Percentiles rank a stretch among this genome's conserved stretches.
These are phyloP conservation scores for Echinometra lucunter DNA, from an alignment of 53 echinoderm and acorn worm genomes.

Conservation along the genomic window DNA sequence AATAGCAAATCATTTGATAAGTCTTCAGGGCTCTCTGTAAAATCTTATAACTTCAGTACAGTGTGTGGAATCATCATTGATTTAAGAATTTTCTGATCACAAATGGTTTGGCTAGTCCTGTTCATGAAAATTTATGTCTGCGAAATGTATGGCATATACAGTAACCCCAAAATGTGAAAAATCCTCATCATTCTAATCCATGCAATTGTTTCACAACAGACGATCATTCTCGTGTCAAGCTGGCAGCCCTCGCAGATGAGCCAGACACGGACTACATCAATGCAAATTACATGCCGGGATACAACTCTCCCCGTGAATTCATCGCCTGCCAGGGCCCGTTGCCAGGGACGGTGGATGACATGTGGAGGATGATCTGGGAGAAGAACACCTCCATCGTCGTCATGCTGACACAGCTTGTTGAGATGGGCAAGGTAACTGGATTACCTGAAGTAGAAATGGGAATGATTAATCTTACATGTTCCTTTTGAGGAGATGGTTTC, in stretches of 20 bases:
- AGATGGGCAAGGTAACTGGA: constrained; percentile 62
- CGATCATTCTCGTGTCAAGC: constrained; percentile 72
- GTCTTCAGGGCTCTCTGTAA: no score
- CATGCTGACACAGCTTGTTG: constrained; percentile 95
- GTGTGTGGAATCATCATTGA: no score
- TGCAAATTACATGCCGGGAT: constrained; percentile 87
- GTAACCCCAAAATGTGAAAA: background rate
- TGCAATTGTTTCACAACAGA: constrained; percentile 16
- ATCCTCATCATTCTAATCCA: background rate
- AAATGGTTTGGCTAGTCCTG: no score
- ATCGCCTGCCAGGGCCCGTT: constrained; percentile 95
- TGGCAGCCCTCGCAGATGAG: constrained; percentile 69
- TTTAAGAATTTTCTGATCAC: no score
- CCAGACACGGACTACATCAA: constrained; percentile 76
- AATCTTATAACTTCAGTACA: no score
- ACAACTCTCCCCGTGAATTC: constrained; percentile 89
- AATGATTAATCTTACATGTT: no score
- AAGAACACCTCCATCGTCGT: constrained; percentile 81
- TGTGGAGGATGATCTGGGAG: constrained; percentile 99
- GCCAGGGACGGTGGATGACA: constrained; percentile 92
- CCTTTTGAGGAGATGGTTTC: no score
- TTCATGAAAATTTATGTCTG: no score
- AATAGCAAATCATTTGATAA: no score
- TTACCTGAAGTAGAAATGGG: no score
- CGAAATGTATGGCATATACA: no score